Percentiles rank a stretch among this genome's conserved stretches.
phyloP scores from a whole-genome alignment of 2,797 vertebrate species.

The Alfaro cultratus region DNA sequence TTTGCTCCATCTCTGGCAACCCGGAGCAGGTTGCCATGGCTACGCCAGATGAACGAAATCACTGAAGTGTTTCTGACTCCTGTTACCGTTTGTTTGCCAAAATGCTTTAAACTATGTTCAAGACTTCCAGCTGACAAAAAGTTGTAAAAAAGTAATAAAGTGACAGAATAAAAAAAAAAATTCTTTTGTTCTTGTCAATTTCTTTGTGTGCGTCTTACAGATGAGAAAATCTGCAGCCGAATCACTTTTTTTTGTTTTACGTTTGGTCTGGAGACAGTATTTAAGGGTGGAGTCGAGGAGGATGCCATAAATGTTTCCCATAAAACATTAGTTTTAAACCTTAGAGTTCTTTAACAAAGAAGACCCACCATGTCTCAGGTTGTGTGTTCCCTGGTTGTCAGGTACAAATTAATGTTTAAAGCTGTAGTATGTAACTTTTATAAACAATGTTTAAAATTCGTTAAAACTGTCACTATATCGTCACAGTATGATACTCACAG shows the following conservation, averaged over 20 bases:
- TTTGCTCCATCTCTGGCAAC: background rate
- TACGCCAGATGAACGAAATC: background rate
- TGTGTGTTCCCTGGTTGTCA: too few relatives aligned
- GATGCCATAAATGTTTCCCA: background rate
- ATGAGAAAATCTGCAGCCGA: background rate
- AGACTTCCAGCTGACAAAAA: slow-evolving; percentile 8
- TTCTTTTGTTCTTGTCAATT: background rate
- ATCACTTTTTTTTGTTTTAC: background rate
- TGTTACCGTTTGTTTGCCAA: slow-evolving; percentile 1
- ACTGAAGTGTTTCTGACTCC: background rate
- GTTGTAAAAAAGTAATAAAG: slow-evolving; percentile 2
- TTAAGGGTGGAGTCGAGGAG: background rate
- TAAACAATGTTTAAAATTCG: too few relatives aligned
- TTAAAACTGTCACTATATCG: too few relatives aligned
- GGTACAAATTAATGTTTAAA: too few relatives aligned
- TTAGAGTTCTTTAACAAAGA: too few relatives aligned
- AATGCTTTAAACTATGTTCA: background rate
- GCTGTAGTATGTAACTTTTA: too few relatives aligned
- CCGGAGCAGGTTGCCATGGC: background rate
- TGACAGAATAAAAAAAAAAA: background rate
- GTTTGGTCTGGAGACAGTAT: background rate
- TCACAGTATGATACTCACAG: too few relatives aligned
- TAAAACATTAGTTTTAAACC: background rate
- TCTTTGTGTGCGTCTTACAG: background rate
- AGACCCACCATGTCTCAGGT: too few relatives aligned